phyloP scores from a whole-genome alignment of 1,140 invertebrate genomes.

The Megalopta genalis region DNA sequence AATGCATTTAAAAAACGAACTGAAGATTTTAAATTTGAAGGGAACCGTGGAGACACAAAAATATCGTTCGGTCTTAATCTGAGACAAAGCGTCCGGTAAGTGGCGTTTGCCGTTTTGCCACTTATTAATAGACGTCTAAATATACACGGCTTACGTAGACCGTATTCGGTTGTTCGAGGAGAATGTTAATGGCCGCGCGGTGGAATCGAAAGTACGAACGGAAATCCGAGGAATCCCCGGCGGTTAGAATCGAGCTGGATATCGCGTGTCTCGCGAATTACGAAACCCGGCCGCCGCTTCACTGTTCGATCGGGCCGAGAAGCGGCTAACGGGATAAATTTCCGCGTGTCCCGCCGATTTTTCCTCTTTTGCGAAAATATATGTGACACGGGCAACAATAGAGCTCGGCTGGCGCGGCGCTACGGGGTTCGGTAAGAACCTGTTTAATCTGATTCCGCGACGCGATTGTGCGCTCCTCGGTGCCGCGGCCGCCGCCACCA shows the following conservation, averaged over 20 bases:
- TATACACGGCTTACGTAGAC: too few relatives aligned
- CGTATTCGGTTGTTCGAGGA: too few relatives aligned
- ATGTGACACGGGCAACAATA: conserved; percentile 26
- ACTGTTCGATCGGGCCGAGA: too few relatives aligned
- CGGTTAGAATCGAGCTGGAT: neutral
- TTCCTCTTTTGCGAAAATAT: conserved; percentile 4
- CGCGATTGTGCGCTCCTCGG: conserved; percentile 48
- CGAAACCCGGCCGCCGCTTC: neutral
- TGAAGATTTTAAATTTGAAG: too few relatives aligned
- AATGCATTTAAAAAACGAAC: too few relatives aligned
- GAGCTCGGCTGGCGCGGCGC: neutral
- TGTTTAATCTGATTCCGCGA: conserved; percentile 56
- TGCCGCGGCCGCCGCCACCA: too few relatives aligned
- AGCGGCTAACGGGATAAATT: neutral
- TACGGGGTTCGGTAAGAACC: conserved; percentile 25
- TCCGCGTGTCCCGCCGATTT: conserved; percentile 2
- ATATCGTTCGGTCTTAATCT: too few relatives aligned
- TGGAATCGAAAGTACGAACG: neutral
- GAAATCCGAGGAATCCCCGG: neutral
- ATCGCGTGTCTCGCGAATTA: neutral
- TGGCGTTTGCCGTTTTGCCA: too few relatives aligned
- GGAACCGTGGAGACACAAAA: too few relatives aligned
- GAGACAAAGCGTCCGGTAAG: too few relatives aligned
- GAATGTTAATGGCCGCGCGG: too few relatives aligned
- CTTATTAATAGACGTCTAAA: too few relatives aligned